These are phyloP conservation scores for Capitulum mitella DNA, from an alignment of 2,888 invertebrate species.

Conservation along the genomic window DNA sequence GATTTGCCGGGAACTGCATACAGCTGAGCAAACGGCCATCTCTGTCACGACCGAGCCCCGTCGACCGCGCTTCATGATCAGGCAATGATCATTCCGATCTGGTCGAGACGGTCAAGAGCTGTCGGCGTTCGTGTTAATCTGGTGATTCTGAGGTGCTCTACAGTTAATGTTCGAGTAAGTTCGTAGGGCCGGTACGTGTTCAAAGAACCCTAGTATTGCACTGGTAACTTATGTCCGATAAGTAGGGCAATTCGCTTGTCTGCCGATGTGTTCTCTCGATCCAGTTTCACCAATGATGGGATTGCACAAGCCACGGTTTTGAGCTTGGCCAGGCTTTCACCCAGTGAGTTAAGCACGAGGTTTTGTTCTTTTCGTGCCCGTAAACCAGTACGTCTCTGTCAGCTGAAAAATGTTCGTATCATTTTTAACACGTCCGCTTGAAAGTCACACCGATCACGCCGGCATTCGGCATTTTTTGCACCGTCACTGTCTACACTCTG, in stretches of 20 bases:
- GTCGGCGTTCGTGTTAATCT: background rate
- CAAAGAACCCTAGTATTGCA: background rate
- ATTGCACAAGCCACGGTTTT: background rate
- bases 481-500: background rate
- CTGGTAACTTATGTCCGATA: background rate
- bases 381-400: background rate
- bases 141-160: background rate
- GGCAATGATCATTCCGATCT: background rate
- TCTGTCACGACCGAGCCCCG: background rate
- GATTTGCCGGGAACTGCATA: background rate
- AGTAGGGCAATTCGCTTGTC: background rate
- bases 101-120: too few species aligned
- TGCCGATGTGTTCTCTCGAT: background rate
- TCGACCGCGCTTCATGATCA: background rate
- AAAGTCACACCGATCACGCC: background rate
- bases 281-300: background rate
- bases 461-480: background rate
- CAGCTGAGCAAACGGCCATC: background rate
- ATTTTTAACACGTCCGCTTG: background rate
- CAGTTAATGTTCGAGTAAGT: background rate
- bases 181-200: background rate
- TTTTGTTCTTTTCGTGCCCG: background rate
- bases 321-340: background rate
- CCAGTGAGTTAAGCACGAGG: background rate
- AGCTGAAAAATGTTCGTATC: background rate